phyloP scores from a whole-genome alignment of 2,888 invertebrate genomes.

The Ceramica pisi region DNA sequence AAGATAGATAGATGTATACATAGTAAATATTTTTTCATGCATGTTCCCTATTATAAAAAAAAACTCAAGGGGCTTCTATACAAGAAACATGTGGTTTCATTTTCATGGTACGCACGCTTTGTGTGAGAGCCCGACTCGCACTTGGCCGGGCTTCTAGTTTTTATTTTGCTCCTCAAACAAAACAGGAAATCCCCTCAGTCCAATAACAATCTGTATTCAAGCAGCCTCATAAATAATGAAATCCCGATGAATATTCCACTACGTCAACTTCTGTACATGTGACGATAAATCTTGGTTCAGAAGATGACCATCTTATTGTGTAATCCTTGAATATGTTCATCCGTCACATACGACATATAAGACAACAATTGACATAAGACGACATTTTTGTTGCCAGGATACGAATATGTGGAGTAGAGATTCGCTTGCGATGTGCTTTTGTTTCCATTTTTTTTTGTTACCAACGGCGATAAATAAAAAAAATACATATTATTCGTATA shows the following conservation, averaged over 20 bases:
- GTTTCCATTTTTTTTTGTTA: no score
- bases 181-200: constrained; percentile 35
- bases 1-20: no score
- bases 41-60: no score
- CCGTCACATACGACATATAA: constrained; percentile 55
- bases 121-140: no score
- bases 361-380: no score
- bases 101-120: no score
- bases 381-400: constrained; percentile 30
- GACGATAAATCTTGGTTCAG: constrained; percentile 42
- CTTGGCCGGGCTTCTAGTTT: not conserved
- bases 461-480: no score
- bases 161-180: constrained; percentile 6
- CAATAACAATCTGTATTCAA: constrained; percentile 42
- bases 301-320: constrained; percentile 35
- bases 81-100: no score
- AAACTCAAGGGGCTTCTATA: no score
- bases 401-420: not conserved
- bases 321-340: constrained; percentile 62
- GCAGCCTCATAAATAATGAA: constrained; percentile 15
- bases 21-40: no score
- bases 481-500: no score
- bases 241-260: constrained; percentile 50
- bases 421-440: constrained; percentile 8
- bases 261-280: constrained; percentile 29